Evolutionary conservation across 2,888 invertebrate genomes (phyloP).

Genomic region (Zeuzera pyrina): DNA sequence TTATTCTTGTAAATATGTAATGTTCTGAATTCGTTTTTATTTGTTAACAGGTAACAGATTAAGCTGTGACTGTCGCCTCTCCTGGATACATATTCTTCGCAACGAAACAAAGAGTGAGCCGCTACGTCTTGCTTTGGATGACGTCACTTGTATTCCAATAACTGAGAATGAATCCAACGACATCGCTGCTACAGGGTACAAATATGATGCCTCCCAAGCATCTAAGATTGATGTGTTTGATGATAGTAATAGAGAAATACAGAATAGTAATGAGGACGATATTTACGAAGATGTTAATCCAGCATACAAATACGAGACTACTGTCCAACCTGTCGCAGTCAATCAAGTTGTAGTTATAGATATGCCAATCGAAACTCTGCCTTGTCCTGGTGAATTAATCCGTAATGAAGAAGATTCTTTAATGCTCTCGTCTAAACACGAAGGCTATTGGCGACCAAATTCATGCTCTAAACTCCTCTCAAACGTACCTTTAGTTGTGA

Average conservation of each 20-base stretch:
- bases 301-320: constrained; percentile 36
- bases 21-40: constrained; percentile 1
- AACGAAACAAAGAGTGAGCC: constrained; percentile 83
- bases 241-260: constrained; percentile 27
- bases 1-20: too few species aligned
- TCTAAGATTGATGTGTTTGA: not conserved
- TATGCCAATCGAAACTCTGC: constrained; percentile 40
- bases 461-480: constrained; percentile 28
- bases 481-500: constrained; percentile 28
- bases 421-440: constrained; percentile 60
- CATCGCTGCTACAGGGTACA: not conserved
- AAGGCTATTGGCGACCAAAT: constrained; percentile 48
- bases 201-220: not conserved
- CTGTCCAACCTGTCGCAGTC: constrained; percentile 28
- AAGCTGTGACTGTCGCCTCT: constrained; percentile 84
- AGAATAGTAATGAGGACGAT: constrained; percentile 33
- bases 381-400: constrained; percentile 38
- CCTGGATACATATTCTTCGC: constrained; percentile 82
- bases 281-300: constrained; percentile 31
- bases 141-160: constrained; percentile 74
- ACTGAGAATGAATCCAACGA: constrained; percentile 15
- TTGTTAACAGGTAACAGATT: constrained; percentile 80
- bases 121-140: constrained; percentile 77
- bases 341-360: constrained; percentile 43
- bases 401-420: constrained; percentile 55